A percentile compares a stretch with the other conserved stretches of the same genome.
phyloP scores from a whole-genome alignment of 2,113 vertebrate genomes.

The Hipposideros armiger region DNA sequence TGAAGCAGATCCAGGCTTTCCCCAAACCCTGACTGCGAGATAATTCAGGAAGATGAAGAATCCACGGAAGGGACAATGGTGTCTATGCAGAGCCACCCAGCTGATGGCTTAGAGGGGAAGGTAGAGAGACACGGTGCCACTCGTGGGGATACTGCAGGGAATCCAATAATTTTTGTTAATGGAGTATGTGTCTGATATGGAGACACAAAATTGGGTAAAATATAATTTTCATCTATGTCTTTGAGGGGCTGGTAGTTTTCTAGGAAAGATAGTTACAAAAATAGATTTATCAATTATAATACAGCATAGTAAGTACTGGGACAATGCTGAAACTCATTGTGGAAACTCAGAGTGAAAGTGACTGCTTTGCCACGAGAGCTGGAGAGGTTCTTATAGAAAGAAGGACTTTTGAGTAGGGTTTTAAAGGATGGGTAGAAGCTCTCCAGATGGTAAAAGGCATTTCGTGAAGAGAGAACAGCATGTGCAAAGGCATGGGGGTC shows the following conservation, averaged over 20 bases:
- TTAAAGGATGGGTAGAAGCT: slow-evolving; percentile 44
- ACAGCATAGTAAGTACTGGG: neutral
- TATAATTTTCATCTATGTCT: neutral
- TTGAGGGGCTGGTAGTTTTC: slow-evolving; percentile 11
- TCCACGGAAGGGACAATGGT: neutral
- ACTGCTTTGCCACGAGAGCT: neutral
- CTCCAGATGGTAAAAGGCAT: neutral
- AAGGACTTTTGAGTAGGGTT: neutral
- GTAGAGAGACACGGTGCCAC: neutral
- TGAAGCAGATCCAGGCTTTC: slow-evolving; percentile 11
- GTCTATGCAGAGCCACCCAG: neutral
- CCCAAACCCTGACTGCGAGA: neutral
- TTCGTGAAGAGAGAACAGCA: neutral
- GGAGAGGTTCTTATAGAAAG: neutral
- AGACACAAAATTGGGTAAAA: neutral
- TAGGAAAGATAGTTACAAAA: slow-evolving; percentile 16
- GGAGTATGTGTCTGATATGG: neutral
- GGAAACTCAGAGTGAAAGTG: neutral
- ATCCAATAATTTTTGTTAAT: neutral
- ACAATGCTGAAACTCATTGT: neutral
- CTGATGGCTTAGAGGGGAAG: neutral
- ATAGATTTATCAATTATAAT: neutral
- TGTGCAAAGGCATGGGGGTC: neutral
- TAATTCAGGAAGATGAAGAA: slow-evolving; percentile 12
- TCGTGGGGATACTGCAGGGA: neutral